Percentiles rank a stretch among this genome's conserved stretches.
phyloP scores from a whole-genome alignment of 1,140 invertebrate genomes.

The Lepidurus apus region DNA sequence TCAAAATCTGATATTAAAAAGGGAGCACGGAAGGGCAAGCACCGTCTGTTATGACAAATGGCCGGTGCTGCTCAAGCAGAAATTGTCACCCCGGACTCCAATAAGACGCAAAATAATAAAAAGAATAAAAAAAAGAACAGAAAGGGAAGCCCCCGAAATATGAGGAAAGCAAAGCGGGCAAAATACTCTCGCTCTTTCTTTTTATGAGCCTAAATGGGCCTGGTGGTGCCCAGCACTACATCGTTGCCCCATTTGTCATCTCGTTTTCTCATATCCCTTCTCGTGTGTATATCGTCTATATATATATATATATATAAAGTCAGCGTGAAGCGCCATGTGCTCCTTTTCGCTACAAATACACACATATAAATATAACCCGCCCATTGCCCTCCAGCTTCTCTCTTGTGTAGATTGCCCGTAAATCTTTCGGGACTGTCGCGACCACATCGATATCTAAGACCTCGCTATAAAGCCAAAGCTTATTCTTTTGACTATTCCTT shows the following conservation, averaged over 20 bases:
- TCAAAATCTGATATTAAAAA: slow-evolving; percentile 16
- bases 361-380: slow-evolving; percentile 18
- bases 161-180: neutral
- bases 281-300: neutral
- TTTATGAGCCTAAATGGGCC: neutral
- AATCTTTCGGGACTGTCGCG: neutral
- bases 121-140: neutral
- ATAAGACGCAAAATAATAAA: neutral
- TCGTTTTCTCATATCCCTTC: slow-evolving; percentile 19
- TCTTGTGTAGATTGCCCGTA: neutral
- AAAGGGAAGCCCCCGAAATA: neutral
- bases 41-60: neutral
- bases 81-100: neutral
- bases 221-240: slow-evolving; percentile 17
- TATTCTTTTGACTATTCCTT: neutral
- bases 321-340: slow-evolving; percentile 9
- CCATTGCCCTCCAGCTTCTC: slow-evolving; percentile 20
- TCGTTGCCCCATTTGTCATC: slow-evolving; percentile 17
- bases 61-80: neutral
- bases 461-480: slow-evolving; percentile 1
- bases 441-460: neutral
- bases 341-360: neutral
- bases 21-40: neutral
- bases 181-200: neutral
- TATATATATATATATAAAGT: neutral